Evolutionary conservation across 1,140 invertebrate species (phyloP).

Genomic region (Oncopodura yosiiana): DNA sequence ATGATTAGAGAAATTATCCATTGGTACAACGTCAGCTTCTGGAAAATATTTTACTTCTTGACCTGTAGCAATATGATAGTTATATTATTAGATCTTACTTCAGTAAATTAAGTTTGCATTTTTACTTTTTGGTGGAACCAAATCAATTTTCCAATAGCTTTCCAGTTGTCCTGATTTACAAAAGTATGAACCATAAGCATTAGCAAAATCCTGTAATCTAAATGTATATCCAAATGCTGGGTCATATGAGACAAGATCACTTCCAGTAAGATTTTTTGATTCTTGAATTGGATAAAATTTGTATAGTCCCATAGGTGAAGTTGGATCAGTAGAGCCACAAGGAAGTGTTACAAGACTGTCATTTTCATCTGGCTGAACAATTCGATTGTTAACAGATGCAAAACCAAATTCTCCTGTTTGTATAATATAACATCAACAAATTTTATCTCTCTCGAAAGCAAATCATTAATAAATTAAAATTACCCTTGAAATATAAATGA

Average conservation of each 20-base stretch:
- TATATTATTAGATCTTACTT: background rate
- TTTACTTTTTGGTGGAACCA: slow-evolving; percentile 28
- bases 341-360: slow-evolving; percentile 22
- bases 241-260: slow-evolving; percentile 18
- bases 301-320: slow-evolving; percentile 16
- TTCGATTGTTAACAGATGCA: slow-evolving; percentile 19
- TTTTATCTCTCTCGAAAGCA: background rate
- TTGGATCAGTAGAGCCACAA: slow-evolving; percentile 28
- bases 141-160: slow-evolving; percentile 31
- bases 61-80: slow-evolving; percentile 9
- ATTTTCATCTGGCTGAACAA: slow-evolving; percentile 16
- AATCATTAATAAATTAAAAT: background rate
- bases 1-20: slow-evolving; percentile 21
- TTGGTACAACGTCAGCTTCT: slow-evolving; percentile 4
- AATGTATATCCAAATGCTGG: slow-evolving; percentile 23
- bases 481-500: slow-evolving; percentile 31
- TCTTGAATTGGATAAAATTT: slow-evolving; percentile 28
- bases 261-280: slow-evolving; percentile 16
- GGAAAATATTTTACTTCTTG: slow-evolving; percentile 23
- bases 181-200: slow-evolving; percentile 29
- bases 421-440: background rate
- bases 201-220: slow-evolving; percentile 10
- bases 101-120: too few relatives aligned
- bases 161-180: slow-evolving; percentile 16
- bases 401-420: slow-evolving; percentile 29